A percentile compares a stretch with the other conserved stretches of the same genome.
Evolutionary conservation across 2,888 invertebrate genomes (phyloP).

Genomic region (Apotomis capreana): DNA sequence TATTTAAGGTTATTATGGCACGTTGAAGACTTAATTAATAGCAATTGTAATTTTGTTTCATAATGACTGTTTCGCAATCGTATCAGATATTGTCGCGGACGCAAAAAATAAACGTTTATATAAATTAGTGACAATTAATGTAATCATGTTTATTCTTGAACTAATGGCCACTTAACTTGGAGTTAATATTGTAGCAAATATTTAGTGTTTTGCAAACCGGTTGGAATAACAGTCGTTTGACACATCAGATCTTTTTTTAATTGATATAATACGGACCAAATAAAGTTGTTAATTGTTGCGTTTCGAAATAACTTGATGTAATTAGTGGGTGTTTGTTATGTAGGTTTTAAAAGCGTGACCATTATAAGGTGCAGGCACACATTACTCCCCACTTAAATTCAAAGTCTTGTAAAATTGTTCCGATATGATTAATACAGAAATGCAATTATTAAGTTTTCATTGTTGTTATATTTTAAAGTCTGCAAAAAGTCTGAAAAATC

Average conservation of each 20-base stretch:
- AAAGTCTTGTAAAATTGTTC: no score
- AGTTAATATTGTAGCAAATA: conserved; percentile 28
- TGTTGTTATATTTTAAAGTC: no score
- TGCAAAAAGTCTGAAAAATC: no score
- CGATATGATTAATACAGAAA: no score
- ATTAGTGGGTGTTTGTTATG: background rate
- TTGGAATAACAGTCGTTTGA: conserved; percentile 31
- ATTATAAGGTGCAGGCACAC: background rate
- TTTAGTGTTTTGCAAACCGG: conserved; percentile 24
- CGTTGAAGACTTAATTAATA: background rate
- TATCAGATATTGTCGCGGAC: conserved; percentile 7
- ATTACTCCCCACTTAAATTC: no score
- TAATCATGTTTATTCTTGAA: conserved; percentile 25
- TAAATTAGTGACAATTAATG: conserved; percentile 26
- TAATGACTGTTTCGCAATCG: conserved; percentile 33
- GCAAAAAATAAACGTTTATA: conserved; percentile 16
- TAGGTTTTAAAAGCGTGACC: background rate
- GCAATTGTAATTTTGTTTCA: background rate
- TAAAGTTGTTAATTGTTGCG: conserved; percentile 16
- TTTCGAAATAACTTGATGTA: background rate
- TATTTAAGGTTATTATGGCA: background rate
- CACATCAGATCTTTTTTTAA: conserved; percentile 29
- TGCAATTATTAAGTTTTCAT: no score
- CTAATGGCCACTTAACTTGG: conserved; percentile 19
- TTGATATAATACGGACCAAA: conserved; percentile 7